Evolutionary conservation across 1,140 invertebrate genomes (phyloP).

Genomic region (Hestina assimilis): DNA sequence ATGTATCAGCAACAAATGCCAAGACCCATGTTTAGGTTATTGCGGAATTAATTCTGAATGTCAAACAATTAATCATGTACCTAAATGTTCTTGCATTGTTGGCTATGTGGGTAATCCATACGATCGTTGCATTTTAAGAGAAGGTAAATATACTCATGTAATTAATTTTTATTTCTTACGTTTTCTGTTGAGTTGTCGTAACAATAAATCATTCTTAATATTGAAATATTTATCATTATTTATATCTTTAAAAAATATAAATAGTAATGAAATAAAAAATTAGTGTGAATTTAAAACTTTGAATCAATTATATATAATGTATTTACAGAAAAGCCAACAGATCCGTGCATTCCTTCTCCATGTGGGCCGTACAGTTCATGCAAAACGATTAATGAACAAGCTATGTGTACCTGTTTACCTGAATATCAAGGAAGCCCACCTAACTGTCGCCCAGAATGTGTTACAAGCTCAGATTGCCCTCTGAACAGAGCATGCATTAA

Average conservation of each 20-base stretch:
- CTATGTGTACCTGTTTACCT: constrained; percentile 83
- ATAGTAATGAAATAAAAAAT: neutral
- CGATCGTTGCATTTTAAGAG: constrained; percentile 77
- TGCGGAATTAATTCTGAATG: constrained; percentile 87
- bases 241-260: neutral
- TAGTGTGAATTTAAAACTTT: no score
- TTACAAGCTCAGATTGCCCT: constrained; percentile 84
- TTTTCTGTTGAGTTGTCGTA: no score
- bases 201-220: no score
- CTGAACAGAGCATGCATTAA: constrained; percentile 81
- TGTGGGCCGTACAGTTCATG: constrained; percentile 86
- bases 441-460: constrained; percentile 86
- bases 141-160: constrained; percentile 71
- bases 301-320: no score
- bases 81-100: constrained; percentile 83
- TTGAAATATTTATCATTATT: no score
- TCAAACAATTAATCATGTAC: constrained; percentile 85
- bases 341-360: constrained; percentile 80
- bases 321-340: constrained; percentile 60
- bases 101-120: constrained; percentile 86
- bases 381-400: constrained; percentile 80
- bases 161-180: no score
- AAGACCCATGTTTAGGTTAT: constrained; percentile 86
- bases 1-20: constrained; percentile 86
- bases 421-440: constrained; percentile 85